Base-by-base conservation (phyloP, 1,140 invertebrate genomes). In the Brachionus asplanchnoidis region DNA sequence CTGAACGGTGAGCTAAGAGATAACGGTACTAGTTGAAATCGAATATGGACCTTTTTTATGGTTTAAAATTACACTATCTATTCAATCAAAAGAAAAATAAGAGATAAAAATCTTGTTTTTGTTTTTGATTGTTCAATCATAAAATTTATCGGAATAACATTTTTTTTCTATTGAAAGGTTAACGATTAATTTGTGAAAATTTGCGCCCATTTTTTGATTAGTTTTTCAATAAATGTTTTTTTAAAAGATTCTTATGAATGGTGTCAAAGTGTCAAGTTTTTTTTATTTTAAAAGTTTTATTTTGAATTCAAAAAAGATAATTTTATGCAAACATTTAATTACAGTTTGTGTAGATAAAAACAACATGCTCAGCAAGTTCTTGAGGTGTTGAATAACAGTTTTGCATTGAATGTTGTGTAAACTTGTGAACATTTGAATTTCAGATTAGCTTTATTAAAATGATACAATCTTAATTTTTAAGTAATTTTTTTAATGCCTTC, bases 31-130 rank as follows among this genome's bases (percentile, higher is more conserved):
- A 40, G 66, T 32, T 68, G 66, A 68, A 68, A 28, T 68, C 26
- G 66, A 68, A 68, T 32, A 73, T 42, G 32, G 8, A 42, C 17
- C 17, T 73, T 23, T 50, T 50, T 77, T 77, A 77, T 50, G 73
- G 42, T 77, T 46, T 77, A 44, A 50, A 50, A 53, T 77, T 77
- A 50, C 73, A 50, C 20, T 50, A 50, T 77, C 20, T 77, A 26
- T 77, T 46, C 73, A 77, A 77, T 73, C 68, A 68, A 68, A 68
- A 68, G 28, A 32, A 68, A 68, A 68, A 68, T 42, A 73, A 73
- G 68, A 73, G 28, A 73, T 42, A 42, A 73, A 11, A 11, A 75
- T 36, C 36, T 42, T 75, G 17, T 75, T 44, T 75, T 75, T 40
- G 17, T 50, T 77, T 46, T 77, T 77, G 73, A 77, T 77, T 77